Conservation (phyloP, 2,797 vertebrate species). For the Echeneis naucrates region DNA sequence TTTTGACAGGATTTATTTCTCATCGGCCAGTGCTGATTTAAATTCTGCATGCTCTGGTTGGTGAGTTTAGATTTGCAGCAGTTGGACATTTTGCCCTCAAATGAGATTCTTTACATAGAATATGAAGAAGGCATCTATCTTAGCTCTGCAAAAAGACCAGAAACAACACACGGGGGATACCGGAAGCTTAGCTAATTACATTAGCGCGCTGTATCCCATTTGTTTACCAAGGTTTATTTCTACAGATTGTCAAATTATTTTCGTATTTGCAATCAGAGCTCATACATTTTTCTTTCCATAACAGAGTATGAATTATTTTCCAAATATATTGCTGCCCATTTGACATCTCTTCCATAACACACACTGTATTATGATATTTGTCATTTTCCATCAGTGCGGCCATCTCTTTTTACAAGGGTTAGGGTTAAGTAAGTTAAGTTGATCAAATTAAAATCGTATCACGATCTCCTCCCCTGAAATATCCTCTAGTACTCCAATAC, state of each 20-base stretch:
- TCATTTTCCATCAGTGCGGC: background rate
- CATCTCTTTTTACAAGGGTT: background rate
- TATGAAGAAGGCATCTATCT: background rate
- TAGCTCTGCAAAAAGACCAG: background rate
- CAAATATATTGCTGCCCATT: too few species aligned
- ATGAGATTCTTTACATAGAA: background rate
- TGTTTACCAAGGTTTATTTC: too few species aligned
- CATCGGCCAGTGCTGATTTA: background rate
- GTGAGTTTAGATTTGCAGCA: background rate
- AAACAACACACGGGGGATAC: background rate
- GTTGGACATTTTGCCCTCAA: background rate
- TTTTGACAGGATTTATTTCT: background rate
- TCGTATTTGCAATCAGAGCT: too few species aligned
- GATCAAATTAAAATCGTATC: too few species aligned
- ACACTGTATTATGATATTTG: too few species aligned
- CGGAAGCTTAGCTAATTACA: background rate
- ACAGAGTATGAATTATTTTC: too few species aligned
- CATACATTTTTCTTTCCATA: too few species aligned
- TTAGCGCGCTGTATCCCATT: background rate
- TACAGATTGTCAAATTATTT: background rate
- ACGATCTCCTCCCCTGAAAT: too few species aligned
- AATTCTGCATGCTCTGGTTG: background rate
- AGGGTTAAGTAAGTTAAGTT: background rate
- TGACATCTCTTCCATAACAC: too few species aligned
- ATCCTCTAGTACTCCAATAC: too few species aligned